Conservation (phyloP, 2,113 vertebrate species). For the Saimiri boliviensis region DNA sequence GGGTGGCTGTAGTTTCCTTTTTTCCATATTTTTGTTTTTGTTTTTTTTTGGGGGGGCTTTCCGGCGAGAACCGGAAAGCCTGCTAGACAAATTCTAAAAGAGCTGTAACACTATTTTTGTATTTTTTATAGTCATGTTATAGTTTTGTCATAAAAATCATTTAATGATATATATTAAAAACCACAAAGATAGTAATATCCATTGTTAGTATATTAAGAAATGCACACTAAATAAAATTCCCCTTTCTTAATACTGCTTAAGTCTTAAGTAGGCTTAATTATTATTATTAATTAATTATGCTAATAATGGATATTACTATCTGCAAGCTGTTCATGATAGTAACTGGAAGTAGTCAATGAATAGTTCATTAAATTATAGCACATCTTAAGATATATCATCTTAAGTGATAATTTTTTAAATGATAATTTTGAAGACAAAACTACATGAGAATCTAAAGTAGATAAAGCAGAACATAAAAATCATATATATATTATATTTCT, state of each 20-base stretch:
- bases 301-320: too few relatives aligned
- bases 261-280: too few relatives aligned
- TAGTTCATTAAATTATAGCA: not conserved
- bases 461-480: not conserved
- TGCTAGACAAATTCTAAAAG: too few relatives aligned
- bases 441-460: not conserved
- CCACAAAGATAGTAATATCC: not conserved
- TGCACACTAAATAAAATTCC: not conserved
- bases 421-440: not conserved
- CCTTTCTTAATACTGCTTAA: too few relatives aligned
- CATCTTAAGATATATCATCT: not conserved
- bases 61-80: too few relatives aligned
- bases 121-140: not conserved
- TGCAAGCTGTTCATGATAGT: not conserved
- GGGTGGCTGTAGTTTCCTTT: not conserved
- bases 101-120: too few relatives aligned
- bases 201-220: slow-evolving; percentile 28
- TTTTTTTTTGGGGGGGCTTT: too few relatives aligned
- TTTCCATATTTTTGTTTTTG: not conserved
- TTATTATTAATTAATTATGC: too few relatives aligned
- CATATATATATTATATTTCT: not conserved
- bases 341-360: not conserved
- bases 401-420: not conserved
- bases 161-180: slow-evolving; percentile 4
- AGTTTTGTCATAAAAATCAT: slow-evolving; percentile 12